phyloP scores from a whole-genome alignment of 1,140 invertebrate species.

The Drosophila nigromelanica region DNA sequence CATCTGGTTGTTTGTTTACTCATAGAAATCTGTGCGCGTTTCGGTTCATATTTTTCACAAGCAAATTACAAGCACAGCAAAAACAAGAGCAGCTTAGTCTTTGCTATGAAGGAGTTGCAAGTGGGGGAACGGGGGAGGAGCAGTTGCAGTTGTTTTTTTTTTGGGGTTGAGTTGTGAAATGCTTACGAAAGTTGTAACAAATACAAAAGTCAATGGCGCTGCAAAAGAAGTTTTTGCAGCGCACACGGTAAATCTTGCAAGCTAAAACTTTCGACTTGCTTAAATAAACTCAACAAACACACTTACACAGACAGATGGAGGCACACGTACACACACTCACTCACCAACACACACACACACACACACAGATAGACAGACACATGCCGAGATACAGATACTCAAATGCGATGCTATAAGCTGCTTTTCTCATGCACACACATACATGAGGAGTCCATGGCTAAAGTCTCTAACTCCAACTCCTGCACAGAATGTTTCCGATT shows the following conservation, averaged over 20 bases:
- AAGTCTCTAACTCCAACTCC: constrained; percentile 52
- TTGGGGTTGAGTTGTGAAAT: constrained; percentile 48
- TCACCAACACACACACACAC: constrained; percentile 12
- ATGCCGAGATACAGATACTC: constrained; percentile 43
- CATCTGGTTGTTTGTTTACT: constrained; percentile 56
- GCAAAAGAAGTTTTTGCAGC: constrained; percentile 80
- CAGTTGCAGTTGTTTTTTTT: constrained; percentile 26
- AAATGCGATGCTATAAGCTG: constrained; percentile 63
- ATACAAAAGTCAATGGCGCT: constrained; percentile 82
- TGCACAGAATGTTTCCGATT: constrained; percentile 54
- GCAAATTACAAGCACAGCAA: constrained; percentile 74
- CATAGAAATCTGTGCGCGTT: constrained; percentile 64
- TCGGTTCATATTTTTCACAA: constrained; percentile 71
- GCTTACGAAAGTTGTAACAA: constrained; percentile 71
- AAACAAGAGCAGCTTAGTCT: constrained; percentile 51
- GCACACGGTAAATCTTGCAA: constrained; percentile 77
- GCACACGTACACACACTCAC: constrained; percentile 14
- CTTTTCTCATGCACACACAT: constrained; percentile 66
- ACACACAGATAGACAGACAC: constrained; percentile 22
- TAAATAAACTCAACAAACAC: constrained; percentile 69
- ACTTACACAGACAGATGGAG: constrained; percentile 23
- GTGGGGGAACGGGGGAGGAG: not conserved
- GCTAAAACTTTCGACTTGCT: constrained; percentile 79
- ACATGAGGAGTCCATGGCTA: constrained; percentile 61
- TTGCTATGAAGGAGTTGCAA: constrained; percentile 25